These are phyloP conservation scores for Crocuta crocuta DNA, from an alignment of 2,113 vertebrate genomes.

Conservation along the genomic window DNA sequence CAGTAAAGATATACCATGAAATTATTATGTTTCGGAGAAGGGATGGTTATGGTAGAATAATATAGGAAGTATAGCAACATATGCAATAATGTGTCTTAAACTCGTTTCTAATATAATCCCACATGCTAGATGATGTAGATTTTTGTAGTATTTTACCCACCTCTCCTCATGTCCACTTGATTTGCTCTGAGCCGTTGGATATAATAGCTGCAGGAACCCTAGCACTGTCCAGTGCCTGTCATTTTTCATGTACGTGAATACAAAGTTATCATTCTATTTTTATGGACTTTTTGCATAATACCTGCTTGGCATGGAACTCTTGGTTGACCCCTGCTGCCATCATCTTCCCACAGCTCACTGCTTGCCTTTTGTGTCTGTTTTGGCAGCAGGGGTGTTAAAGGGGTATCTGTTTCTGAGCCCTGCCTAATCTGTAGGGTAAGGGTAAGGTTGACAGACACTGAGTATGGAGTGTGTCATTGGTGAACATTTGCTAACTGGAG, in stretches of 20 bases:
- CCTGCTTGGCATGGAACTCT: neutral
- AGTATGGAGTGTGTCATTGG: neutral
- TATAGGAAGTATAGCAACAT: neutral
- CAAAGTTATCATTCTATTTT: neutral
- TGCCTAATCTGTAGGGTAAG: neutral
- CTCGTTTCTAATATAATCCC: neutral
- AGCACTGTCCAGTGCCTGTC: neutral
- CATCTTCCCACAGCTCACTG: neutral
- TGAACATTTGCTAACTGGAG: conserved; percentile 1
- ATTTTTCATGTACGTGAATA: neutral
- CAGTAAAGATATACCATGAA: neutral
- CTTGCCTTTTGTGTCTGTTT: neutral
- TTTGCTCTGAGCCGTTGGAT: neutral
- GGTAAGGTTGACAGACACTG: neutral
- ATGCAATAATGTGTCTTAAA: neutral
- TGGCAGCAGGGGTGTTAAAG: neutral
- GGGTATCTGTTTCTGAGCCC: neutral
- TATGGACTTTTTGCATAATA: neutral
- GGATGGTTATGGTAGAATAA: neutral
- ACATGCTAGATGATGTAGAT: neutral
- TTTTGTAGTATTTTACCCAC: neutral
- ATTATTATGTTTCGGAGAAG: neutral
- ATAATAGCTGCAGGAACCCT: neutral
- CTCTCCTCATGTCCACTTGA: neutral
- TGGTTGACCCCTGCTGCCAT: neutral